Conservation (phyloP, 1,140 invertebrate species). For the Sycophila sp. region DNA sequence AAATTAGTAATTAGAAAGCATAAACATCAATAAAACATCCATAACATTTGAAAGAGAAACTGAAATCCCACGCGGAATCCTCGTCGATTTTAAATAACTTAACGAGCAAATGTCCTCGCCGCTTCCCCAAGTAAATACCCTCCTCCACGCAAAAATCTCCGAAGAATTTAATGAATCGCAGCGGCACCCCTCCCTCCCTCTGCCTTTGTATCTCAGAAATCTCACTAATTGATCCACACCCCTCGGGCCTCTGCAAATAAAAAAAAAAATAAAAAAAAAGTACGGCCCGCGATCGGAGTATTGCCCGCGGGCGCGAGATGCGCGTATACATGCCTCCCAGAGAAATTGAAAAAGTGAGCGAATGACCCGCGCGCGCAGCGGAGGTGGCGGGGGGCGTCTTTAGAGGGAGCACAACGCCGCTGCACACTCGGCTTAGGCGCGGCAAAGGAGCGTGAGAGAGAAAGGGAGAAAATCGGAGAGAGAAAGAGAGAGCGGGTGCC, state of each 20-base stretch:
- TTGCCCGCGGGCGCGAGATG: background rate
- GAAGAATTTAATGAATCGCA: slow-evolving; percentile 6
- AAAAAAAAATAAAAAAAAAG: background rate
- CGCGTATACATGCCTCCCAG: background rate
- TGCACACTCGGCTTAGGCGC: too few species aligned
- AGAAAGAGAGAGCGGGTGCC: background rate
- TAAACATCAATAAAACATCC: too few species aligned
- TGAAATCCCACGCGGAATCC: too few species aligned
- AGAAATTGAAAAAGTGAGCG: background rate
- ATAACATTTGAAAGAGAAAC: too few species aligned
- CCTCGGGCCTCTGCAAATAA: background rate
- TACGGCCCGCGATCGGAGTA: too few species aligned
- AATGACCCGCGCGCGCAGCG: background rate
- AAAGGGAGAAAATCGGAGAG: background rate
- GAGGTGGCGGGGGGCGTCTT: too few species aligned
- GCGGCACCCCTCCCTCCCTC: background rate
- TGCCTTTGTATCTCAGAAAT: too few species aligned
- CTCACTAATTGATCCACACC: background rate
- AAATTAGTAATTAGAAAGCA: too few species aligned
- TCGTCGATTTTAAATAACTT: too few species aligned
- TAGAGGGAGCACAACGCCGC: too few species aligned
- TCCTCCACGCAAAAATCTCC: slow-evolving; percentile 1
- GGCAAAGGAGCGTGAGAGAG: background rate
- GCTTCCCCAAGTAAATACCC: too few species aligned
- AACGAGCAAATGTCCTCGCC: too few species aligned